Evolutionary conservation across 2,888 invertebrate genomes (phyloP), one percentile per base, ranked within the genome.

Genomic region (Archips xylosteana): DNA sequence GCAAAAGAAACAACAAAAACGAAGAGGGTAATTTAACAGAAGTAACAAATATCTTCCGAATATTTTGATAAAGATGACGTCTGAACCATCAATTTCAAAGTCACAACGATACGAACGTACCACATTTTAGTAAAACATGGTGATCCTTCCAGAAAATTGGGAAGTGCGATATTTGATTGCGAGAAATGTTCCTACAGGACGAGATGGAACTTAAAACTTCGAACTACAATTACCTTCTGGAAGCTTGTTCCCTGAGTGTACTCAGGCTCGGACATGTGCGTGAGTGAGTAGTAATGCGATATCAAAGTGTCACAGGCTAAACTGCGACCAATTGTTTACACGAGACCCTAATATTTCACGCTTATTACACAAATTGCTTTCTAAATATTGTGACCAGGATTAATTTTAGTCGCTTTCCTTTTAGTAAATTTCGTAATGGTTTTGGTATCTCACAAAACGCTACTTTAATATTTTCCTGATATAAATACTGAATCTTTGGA

Each of bases 241-340:
- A 63, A 63, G 51, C 57, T 6, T 57, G 45, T 72, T 36, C 54
- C 12, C 23, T 45, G n/a, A n/a, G n/a, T n/a, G 5, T 61, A 54
- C 36, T 13, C 32, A 45, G 49, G 15, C 82, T 83, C 83, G 81
- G 81, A 82, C 80, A 84, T 88, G 90, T 88, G 87, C 86, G 83
- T 88, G 85, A 81, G 79, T 76, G 77, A 75, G 61, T 73, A 74
- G 75, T 73, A 74, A 77, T 71, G 76, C 42, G 68, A 73, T 73
- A 73, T 63, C 49, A 73, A 73, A 73, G 63, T 62, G 57, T 69
- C 63, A 15, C 32, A 34, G 59, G 45, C 59, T 64, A 64, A 67
- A 64, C 68, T 45, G 63, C 39, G 49, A 15, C 61, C 73, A 69
- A 72, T 68, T 73, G 68, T 63, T 73, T 59, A 69, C 63, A 69